Evolutionary conservation across 2,797 vertebrate genomes (phyloP).

Genomic region (Pipistrellus nathusii): DNA sequence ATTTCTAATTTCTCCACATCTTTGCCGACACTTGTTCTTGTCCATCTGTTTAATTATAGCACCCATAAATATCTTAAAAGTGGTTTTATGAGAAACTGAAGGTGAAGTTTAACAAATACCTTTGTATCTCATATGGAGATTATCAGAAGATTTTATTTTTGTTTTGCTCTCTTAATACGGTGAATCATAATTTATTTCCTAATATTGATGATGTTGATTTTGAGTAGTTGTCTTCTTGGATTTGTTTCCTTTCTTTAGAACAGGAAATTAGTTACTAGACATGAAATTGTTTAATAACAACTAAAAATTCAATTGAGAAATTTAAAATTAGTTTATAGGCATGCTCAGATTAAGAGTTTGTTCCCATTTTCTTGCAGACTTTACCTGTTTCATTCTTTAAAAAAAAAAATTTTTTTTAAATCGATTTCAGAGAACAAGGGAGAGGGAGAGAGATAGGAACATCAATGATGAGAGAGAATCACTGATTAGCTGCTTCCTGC

Average conservation of each 20-base stretch:
- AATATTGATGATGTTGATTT: conserved; percentile 39
- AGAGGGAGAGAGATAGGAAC: too few species aligned
- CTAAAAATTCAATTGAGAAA: conserved; percentile 3
- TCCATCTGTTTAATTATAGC: background rate
- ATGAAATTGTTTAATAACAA: conserved; percentile 27
- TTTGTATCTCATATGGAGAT: background rate
- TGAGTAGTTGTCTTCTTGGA: background rate
- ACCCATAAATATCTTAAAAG: background rate
- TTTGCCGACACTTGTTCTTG: conserved; percentile 7
- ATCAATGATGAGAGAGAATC: too few species aligned
- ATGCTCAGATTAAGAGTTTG: background rate
- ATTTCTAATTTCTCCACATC: background rate
- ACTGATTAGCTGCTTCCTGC: too few species aligned
- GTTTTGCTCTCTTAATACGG: background rate
- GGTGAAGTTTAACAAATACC: conserved; percentile 7
- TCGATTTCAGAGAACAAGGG: too few species aligned
- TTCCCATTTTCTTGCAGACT: conserved; percentile 45
- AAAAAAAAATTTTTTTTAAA: too few species aligned
- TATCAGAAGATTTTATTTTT: background rate
- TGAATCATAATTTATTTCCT: conserved; percentile 23
- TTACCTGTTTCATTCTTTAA: background rate
- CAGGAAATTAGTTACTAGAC: background rate
- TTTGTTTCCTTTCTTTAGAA: conserved; percentile 45
- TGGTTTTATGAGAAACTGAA: background rate
- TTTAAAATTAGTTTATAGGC: conserved; percentile 41